Evolutionary conservation across 2,113 vertebrate species (phyloP), one percentile per base, ranked within the genome.

Genomic region (Piaya cayana): DNA sequence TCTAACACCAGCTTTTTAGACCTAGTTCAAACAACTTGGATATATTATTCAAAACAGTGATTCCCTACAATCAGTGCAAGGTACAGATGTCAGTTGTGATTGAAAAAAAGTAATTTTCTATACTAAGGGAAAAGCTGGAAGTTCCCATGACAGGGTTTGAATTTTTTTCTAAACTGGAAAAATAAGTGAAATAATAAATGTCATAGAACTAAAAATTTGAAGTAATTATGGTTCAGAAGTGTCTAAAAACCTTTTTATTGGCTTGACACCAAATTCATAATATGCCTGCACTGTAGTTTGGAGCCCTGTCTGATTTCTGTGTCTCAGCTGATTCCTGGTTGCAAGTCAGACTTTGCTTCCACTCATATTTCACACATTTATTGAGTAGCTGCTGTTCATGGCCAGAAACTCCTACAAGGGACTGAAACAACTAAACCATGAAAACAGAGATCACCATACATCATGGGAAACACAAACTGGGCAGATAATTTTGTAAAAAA

Each of bases 381-480:
- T 36, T 56, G 39, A 32, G 12, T 29, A 53, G 32, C 3, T 65
- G 26, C 30, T 25, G 13, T 32, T 80, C 12, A 26, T 20, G 39
- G 29, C 39, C 45, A 70, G 34, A 42, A 23, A 65, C 25, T 53
- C 25, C 36, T 79, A 39, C 12, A 71, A 79, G 10, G 15, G 22
- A 36, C 26, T 47, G 56, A 50, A 67, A 42, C 32, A 34, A 12
- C 27, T 36, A 27, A 69, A 15, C 19, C 36, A n/a, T 64, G 34
- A 58, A 58, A 67, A 45, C 14, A 62, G 18, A 72, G 5, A 17
- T 50, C 32, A 6, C 43, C 8, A 4, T 60, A 64, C 19, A 27
- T 22, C 8, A 10, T 3, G 11, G 11, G 26, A 12, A 60, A 12
- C 15, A 34, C 4, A 1, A 1, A 12, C 11, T 37, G 18, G 12